Base-by-base conservation (phyloP, 2,888 invertebrate species). In the Hermaeophaga mercurialis region DNA sequence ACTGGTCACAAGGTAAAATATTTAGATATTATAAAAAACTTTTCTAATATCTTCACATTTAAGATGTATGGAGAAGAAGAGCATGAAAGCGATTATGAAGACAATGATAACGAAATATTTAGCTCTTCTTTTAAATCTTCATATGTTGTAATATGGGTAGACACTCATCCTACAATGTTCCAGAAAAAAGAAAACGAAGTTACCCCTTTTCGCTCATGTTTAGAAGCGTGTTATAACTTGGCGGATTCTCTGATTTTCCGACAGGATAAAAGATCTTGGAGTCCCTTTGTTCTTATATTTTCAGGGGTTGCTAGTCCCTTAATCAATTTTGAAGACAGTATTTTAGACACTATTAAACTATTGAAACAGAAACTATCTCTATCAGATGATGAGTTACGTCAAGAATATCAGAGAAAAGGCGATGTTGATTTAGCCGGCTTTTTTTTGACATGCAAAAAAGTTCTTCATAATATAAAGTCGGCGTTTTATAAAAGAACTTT, bases 111-210 rank as follows among this genome's bases (percentile, higher is more conserved):
- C 6, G 52, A 58, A 28, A 56, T 56, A 24, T 54, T 58, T 18
- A 61, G 58, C 9, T 15, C 31, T 15, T 39, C 47, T 6, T 68
- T 64, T 53, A 67, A 70, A 55, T 68, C 68, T 9, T 64, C 70
- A 0, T 73, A 67, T 56, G 68, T 73, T 6, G 48, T 73, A n/a
- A 63, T 74, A 18, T 70, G 67, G 3, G 68, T 74, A 5, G 74
- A 74, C 55, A 69, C 71, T 0, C 66, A 71, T 49, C 56, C 68
- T 7, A 56, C 61, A 12, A 73, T 73, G 73, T 74, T 73, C 49
- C 49, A 59, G 45, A 57, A 62, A 45, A 49, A 61, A 14, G 58
- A 62, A 12, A 63, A 67, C 26, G 58, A 43, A 14, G 60, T 59
- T 6, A 62, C 65, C 9, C 66, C 67, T 0, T 73, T 74, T 48